Evolutionary conservation across 2,113 vertebrate species (phyloP).

Genomic region (Seriola rivoliana): DNA sequence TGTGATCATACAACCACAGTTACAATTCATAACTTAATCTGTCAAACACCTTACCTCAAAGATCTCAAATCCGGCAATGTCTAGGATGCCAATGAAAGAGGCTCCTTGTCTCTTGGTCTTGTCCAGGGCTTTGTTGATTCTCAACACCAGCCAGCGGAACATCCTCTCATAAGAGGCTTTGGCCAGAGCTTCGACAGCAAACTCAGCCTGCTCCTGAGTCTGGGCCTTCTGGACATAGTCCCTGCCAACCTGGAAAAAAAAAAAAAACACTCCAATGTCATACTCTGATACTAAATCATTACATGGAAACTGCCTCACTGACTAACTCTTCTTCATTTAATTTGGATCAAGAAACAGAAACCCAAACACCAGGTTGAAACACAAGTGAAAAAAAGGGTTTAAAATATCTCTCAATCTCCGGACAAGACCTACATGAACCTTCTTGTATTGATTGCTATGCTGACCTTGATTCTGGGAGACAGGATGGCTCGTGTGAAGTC

Average conservation of each 20-base stretch:
- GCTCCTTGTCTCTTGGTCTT: slow-evolving; percentile 98
- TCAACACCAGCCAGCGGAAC: slow-evolving; percentile 98
- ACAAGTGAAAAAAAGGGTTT: background rate
- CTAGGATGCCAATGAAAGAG: slow-evolving; percentile 98
- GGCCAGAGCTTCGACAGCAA: slow-evolving; percentile 96
- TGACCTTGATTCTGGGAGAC: slow-evolving; percentile 94
- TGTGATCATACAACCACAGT: background rate
- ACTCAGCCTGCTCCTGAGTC: slow-evolving; percentile 99
- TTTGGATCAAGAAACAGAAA: background rate
- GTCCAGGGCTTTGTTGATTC: slow-evolving; percentile 98
- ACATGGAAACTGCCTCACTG: background rate
- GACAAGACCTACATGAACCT: background rate
- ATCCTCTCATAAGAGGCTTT: slow-evolving; percentile 98
- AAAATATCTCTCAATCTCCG: background rate
- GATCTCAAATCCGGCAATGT: slow-evolving; percentile 99
- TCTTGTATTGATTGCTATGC: background rate
- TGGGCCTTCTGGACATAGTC: slow-evolving; percentile 99
- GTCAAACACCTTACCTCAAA: slow-evolving; percentile 88
- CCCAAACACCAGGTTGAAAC: background rate
- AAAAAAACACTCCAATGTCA: background rate
- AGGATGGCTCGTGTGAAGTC: slow-evolving; percentile 97
- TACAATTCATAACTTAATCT: background rate
- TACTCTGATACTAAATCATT: background rate
- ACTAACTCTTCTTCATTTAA: background rate
- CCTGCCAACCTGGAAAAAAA: slow-evolving; percentile 85